These are phyloP conservation scores for Theristicus caerulescens DNA, from an alignment of 2,113 vertebrate species.

Conservation along the genomic window DNA sequence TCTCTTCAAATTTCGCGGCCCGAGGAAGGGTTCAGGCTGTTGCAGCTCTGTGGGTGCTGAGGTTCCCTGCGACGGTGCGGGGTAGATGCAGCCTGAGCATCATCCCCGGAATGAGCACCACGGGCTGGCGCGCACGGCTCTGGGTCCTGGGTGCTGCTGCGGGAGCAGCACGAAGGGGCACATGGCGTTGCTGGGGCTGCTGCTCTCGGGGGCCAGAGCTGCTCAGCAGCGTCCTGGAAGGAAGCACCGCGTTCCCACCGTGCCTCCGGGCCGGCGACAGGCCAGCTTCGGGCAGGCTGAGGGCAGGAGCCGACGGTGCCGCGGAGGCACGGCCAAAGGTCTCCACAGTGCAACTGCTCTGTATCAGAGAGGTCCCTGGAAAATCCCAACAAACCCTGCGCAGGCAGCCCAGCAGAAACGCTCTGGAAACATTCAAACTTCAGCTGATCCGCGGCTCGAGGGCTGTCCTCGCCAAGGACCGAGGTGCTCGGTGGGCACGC, in stretches of 20 bases:
- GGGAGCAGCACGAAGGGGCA: not conserved
- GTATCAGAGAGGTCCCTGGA: not conserved
- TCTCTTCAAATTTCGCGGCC: not conserved
- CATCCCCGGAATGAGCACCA: not conserved
- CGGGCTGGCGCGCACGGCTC: rapidly evolving
- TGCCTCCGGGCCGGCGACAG: rapidly evolving
- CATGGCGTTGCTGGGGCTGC: rapidly evolving
- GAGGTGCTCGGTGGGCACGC: rapidly evolving
- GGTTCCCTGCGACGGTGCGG: rapidly evolving
- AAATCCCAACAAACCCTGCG: rapidly evolving
- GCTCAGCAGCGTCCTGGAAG: not conserved
- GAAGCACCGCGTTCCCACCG: rapidly evolving
- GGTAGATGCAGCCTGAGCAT: not conserved
- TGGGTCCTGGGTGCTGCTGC: not conserved
- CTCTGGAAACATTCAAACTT: not conserved
- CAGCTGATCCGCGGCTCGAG: rapidly evolving
- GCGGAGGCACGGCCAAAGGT: rapidly evolving
- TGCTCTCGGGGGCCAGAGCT: not conserved
- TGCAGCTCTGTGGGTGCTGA: rapidly evolving
- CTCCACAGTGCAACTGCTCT: not conserved
- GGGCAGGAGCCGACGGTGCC: not conserved
- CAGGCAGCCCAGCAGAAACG: not conserved
- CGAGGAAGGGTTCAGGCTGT: not conserved
- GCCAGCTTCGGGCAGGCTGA: not conserved
- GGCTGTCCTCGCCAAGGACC: not conserved